Conservation (phyloP, 2,113 vertebrate species). For the Ifrita kowaldi region DNA sequence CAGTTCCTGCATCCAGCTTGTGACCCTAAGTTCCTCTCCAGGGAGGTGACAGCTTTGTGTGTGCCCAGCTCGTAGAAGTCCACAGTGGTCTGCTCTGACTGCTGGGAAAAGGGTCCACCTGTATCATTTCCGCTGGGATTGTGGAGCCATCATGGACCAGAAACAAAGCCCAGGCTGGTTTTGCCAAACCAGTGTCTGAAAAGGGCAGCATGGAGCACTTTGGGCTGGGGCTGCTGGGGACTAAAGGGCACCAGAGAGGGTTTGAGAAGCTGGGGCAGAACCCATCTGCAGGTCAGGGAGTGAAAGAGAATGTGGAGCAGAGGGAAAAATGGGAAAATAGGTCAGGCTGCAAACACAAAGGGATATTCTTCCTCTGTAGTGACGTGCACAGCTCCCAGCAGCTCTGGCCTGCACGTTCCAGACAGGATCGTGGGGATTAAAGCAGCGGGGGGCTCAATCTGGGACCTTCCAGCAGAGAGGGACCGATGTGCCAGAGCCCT, state of each 20-base stretch:
- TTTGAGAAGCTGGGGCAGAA: not conserved
- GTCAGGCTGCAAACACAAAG: slow-evolving; percentile 42
- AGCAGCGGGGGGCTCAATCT: not conserved
- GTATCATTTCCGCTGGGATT: not conserved
- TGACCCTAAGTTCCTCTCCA: not conserved
- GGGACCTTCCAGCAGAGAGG: not conserved
- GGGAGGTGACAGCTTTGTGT: not conserved
- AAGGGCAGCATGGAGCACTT: not conserved
- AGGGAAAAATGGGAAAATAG: not conserved
- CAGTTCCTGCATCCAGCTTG: not conserved
- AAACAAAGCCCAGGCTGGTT: not conserved
- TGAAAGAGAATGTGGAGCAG: not conserved
- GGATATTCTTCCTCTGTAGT: not conserved
- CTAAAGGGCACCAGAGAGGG: not conserved
- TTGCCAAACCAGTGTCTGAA: not conserved
- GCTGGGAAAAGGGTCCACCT: not conserved
- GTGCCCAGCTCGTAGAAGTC: rapidly evolving
- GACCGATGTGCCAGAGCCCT: rapidly evolving
- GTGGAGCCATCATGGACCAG: not conserved
- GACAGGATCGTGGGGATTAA: not conserved
- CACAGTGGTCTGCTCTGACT: not conserved
- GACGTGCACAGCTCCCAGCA: not conserved
- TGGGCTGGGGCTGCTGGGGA: not conserved
- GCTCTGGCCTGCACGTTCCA: not conserved
- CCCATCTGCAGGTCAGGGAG: not conserved